Conservation (phyloP, 2,888 invertebrate species). For the Chrysomela aeneicollis region DNA sequence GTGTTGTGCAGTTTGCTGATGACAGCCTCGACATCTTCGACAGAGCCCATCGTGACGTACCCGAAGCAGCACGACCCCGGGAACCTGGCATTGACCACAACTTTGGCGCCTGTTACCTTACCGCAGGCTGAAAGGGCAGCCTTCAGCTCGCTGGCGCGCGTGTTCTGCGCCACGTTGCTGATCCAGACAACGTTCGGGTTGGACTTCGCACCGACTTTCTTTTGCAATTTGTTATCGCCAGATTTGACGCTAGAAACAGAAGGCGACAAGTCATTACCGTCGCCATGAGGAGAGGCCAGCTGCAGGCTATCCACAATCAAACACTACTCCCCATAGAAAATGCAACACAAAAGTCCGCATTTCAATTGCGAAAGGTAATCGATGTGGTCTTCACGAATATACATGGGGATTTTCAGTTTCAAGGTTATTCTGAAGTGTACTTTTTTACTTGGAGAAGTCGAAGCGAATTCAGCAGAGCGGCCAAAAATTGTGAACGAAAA, state of each 20-base stretch:
- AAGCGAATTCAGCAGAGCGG: no score
- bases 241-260: slow-evolving; percentile 33
- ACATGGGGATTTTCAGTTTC: no score
- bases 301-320: slow-evolving; percentile 7
- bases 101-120: slow-evolving; percentile 95
- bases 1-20: slow-evolving; percentile 91
- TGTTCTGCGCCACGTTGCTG: slow-evolving; percentile 88
- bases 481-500: no score
- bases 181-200: slow-evolving; percentile 87
- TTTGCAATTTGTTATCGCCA: slow-evolving; percentile 35
- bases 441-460: no score
- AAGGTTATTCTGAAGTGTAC: no score
- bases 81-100: slow-evolving; percentile 93
- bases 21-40: slow-evolving; percentile 88
- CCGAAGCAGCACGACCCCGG: slow-evolving; percentile 95
- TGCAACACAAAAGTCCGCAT: background rate
- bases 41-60: slow-evolving; percentile 93
- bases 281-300: background rate
- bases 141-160: slow-evolving; percentile 93
- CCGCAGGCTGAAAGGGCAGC: slow-evolving; percentile 91
- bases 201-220: slow-evolving; percentile 43
- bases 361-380: background rate
- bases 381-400: no score
- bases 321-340: slow-evolving; percentile 14
- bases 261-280: slow-evolving; percentile 6